Evolutionary conservation across 2,113 vertebrate genomes (phyloP).

Genomic region (Willisornis vidua): DNA sequence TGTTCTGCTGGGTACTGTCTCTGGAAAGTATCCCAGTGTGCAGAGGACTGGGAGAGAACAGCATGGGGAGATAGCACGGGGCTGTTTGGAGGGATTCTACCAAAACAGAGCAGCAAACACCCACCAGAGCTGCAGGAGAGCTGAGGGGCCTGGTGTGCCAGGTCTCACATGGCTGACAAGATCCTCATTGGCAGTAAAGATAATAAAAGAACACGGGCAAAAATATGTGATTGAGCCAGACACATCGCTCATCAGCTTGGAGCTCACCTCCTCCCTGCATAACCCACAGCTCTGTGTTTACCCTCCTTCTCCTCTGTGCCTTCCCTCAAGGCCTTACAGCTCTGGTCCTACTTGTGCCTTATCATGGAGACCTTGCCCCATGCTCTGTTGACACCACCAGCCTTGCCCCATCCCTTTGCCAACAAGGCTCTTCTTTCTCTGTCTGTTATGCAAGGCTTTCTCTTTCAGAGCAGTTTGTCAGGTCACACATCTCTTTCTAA

Average conservation of each 20-base stretch:
- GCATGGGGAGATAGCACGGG: background rate
- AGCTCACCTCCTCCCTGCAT: background rate
- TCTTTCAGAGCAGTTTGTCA: background rate
- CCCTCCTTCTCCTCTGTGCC: background rate
- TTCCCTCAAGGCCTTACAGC: background rate
- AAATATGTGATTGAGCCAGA: fast-evolving
- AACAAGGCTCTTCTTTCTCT: background rate
- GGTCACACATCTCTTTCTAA: background rate
- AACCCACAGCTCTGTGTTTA: background rate
- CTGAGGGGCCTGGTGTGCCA: background rate
- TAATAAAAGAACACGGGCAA: background rate
- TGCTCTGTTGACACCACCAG: background rate
- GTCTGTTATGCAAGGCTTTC: background rate
- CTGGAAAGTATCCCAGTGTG: background rate
- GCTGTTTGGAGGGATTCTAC: background rate
- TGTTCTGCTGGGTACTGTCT: background rate
- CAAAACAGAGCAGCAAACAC: background rate
- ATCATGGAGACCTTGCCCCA: fast-evolving
- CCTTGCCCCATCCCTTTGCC: background rate
- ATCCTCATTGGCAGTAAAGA: background rate
- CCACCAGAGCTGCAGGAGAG: background rate
- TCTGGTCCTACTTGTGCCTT: background rate
- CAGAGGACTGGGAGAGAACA: background rate
- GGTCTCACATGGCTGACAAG: background rate
- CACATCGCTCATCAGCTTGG: background rate